Percentiles rank a stretch among this genome's conserved stretches.
Conservation (phyloP, 2,113 vertebrate species). For the Dicaeum eximium region DNA sequence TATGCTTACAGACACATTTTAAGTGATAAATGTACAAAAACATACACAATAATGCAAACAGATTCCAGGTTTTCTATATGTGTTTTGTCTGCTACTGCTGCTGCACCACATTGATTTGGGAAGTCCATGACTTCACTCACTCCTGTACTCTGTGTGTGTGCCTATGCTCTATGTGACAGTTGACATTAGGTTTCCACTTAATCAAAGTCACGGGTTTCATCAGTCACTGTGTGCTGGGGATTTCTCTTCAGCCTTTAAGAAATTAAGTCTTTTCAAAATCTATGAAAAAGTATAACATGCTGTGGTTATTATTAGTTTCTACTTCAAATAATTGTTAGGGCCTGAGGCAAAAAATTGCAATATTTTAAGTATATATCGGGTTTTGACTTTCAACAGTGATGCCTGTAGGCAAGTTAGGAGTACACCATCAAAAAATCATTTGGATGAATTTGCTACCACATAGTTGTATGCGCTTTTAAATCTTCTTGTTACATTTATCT, state of each 20-base stretch:
- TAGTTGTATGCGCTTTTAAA: neutral
- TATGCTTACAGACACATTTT: neutral
- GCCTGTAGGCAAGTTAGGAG: neutral
- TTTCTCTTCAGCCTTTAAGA: conserved; percentile 3
- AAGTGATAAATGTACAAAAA: neutral
- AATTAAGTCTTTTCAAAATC: neutral
- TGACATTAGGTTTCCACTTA: conserved; percentile 10
- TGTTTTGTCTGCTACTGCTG: neutral
- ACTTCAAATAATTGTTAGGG: neutral
- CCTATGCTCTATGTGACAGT: neutral
- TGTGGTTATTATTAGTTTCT: neutral
- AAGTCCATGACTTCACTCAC: neutral
- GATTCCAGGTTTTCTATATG: neutral
- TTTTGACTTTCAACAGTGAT: neutral
- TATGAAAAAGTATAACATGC: neutral
- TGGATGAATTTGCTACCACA: neutral
- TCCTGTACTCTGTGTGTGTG: neutral
- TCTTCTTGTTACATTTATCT: neutral
- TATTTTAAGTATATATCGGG: neutral
- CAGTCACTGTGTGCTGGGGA: neutral
- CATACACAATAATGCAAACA: neutral
- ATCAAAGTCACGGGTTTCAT: conserved; percentile 4
- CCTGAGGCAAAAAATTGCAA: neutral
- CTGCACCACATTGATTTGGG: neutral
- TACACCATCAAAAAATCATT: neutral